A percentile compares a stretch with the other conserved stretches of the same genome.
phyloP scores from a whole-genome alignment of 2,113 vertebrate genomes.

The Leucoraja erinaceus region DNA sequence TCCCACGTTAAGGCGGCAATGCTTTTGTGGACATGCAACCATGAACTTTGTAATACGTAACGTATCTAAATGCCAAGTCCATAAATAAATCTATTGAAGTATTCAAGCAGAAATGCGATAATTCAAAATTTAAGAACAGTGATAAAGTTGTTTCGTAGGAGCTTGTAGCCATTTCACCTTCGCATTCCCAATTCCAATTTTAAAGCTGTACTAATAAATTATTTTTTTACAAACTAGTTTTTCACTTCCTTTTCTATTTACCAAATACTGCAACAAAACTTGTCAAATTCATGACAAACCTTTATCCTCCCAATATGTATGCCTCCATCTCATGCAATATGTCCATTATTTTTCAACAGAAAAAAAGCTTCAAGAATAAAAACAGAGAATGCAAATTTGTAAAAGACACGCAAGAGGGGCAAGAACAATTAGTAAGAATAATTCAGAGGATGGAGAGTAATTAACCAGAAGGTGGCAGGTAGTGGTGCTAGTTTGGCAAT shows the following conservation, averaged over 20 bases:
- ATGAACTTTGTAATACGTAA: neutral
- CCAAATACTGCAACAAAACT: neutral
- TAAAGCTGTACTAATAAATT: neutral
- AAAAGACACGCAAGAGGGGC: conserved; percentile 47
- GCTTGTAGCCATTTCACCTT: neutral
- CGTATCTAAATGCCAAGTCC: neutral
- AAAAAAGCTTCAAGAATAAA: neutral
- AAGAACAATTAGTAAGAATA: conserved; percentile 40
- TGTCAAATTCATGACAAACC: neutral
- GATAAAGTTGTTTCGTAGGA: neutral
- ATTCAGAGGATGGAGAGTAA: conserved; percentile 42
- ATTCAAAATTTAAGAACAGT: neutral
- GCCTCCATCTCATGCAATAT: neutral
- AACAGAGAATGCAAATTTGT: neutral
- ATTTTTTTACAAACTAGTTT: too few relatives aligned
- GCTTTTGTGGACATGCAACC: neutral
- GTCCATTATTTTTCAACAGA: neutral
- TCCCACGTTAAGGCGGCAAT: neutral
- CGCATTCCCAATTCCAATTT: neutral
- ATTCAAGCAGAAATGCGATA: neutral
- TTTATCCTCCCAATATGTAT: neutral
- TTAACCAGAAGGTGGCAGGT: conserved; percentile 41
- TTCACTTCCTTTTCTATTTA: neutral
- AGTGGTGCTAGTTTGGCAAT: conserved; percentile 39
- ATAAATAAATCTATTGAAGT: neutral